Conservation (phyloP, 53 echinoderm and acorn worm genomes). For the Paracentrotus lividus region DNA sequence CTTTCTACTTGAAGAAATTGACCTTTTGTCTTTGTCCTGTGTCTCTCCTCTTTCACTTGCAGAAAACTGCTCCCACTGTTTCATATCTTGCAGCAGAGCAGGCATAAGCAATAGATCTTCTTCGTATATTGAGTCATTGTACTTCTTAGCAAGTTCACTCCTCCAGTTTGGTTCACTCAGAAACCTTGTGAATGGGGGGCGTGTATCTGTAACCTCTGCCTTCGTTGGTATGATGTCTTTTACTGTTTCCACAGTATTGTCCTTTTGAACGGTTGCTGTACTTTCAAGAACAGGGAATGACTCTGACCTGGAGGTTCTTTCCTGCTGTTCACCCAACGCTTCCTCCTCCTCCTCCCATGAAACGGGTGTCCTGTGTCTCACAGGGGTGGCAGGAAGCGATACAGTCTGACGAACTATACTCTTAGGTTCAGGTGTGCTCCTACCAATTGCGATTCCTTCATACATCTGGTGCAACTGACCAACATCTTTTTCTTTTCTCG, state of each 20-base stretch:
- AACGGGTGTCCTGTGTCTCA: constrained; percentile 31
- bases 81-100: constrained; percentile 50
- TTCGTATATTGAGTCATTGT: background rate
- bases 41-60: background rate
- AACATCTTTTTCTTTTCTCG: constrained; percentile 72
- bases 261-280: background rate
- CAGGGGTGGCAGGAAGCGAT: constrained; percentile 61
- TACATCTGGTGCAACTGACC: constrained; percentile 77
- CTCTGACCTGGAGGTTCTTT: background rate
- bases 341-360: constrained; percentile 17
- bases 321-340: background rate
- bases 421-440: constrained; percentile 65
- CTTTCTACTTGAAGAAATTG: background rate
- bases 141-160: constrained; percentile 27
- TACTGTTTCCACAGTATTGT: background rate
- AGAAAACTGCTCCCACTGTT: constrained; percentile 24
- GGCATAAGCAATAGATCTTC: constrained; percentile 67
- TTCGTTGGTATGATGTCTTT: background rate
- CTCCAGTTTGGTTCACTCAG: constrained; percentile 61
- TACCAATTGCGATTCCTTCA: constrained; percentile 77
- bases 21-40: background rate
- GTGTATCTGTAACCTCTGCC: background rate
- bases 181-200: constrained; percentile 9
- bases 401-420: background rate
- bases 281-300: background rate